Evolutionary conservation across 1,140 invertebrate species (phyloP).

Genomic region (Trachelipus rathkii): DNA sequence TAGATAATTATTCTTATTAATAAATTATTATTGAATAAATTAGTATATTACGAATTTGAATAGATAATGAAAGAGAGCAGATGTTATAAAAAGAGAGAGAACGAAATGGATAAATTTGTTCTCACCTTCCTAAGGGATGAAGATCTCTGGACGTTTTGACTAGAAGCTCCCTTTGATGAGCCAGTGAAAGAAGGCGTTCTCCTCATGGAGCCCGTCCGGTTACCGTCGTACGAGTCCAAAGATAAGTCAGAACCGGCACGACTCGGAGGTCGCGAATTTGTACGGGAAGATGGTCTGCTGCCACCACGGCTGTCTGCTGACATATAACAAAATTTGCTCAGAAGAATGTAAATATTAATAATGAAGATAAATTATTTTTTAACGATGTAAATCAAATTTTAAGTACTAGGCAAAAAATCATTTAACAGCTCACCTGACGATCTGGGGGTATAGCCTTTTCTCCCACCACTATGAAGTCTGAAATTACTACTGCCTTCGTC

Average conservation of each 20-base stretch:
- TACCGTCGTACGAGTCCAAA: constrained; percentile 60
- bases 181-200: constrained; percentile 43
- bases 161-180: constrained; percentile 34
- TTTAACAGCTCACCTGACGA: background rate
- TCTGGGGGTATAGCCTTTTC: constrained; percentile 47
- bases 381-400: background rate
- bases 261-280: constrained; percentile 71
- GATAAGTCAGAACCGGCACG: constrained; percentile 88
- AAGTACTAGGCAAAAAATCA: background rate
- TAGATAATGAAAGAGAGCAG: background rate
- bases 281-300: constrained; percentile 62
- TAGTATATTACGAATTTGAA: background rate
- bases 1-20: background rate
- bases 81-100: background rate
- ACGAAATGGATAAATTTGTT: background rate
- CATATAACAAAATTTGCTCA: background rate
- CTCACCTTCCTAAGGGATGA: constrained; percentile 44
- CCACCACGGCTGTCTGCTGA: constrained; percentile 62
- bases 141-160: constrained; percentile 42
- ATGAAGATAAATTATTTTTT: background rate
- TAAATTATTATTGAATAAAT: background rate
- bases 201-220: constrained; percentile 35
- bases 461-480: constrained; percentile 45
- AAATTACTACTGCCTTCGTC: constrained; percentile 47
- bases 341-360: background rate